Percentiles rank a stretch among this genome's conserved stretches.
phyloP scores from a whole-genome alignment of 2,113 vertebrate genomes.

The Heptranchias perlo region DNA sequence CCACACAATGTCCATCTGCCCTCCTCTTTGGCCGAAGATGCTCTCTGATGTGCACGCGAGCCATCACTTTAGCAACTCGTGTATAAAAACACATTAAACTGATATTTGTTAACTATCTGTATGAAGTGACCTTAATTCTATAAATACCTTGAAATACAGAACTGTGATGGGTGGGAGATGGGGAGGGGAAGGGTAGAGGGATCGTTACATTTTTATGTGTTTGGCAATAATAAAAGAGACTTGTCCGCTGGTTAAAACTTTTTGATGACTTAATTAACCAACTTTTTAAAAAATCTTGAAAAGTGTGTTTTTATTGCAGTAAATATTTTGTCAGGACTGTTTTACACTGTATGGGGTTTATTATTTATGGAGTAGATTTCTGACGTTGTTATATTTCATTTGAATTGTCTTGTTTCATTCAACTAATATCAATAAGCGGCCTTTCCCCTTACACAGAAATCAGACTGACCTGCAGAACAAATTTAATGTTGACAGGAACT shows the following conservation, averaged over 20 bases:
- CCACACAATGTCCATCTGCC: not conserved
- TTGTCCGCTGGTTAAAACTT: not conserved
- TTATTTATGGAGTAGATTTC: not conserved
- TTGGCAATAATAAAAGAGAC: not conserved
- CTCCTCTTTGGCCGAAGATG: too few species aligned
- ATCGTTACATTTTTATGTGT: not conserved
- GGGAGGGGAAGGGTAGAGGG: not conserved
- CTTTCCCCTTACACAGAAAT: not conserved
- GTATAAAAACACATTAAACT: not conserved
- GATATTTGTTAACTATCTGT: not conserved
- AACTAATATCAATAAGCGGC: not conserved
- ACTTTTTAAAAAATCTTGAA: not conserved
- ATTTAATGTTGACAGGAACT: not conserved
- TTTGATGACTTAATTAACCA: not conserved
- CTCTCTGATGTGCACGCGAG: not conserved
- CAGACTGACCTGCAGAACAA: not conserved
- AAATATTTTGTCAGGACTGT: not conserved
- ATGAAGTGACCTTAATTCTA: too few species aligned
- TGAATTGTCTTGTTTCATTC: not conserved
- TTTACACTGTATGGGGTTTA: not conserved
- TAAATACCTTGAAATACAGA: not conserved
- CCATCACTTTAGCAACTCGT: not conserved
- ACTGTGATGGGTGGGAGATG: not conserved
- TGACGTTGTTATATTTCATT: too few species aligned
- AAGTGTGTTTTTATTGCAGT: not conserved